Evolutionary conservation across 2,888 invertebrate species (phyloP).

Genomic region (Ferdinandea cuprea): DNA sequence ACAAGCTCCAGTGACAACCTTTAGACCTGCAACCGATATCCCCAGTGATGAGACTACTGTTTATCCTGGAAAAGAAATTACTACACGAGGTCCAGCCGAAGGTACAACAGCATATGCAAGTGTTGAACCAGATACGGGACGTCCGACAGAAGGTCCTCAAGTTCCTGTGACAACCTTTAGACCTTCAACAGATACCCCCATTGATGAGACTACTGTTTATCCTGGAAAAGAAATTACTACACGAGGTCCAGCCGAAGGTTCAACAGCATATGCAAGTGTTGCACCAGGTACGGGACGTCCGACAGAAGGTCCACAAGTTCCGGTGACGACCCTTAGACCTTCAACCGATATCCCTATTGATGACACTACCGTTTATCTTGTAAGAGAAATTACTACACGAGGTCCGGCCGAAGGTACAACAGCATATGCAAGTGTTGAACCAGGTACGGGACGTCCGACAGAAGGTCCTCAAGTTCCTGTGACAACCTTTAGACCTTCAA

Average conservation of each 20-base stretch:
- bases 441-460: background rate
- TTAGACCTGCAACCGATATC: background rate
- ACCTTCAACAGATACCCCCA: background rate
- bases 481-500: background rate
- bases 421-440: background rate
- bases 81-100: background rate
- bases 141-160: background rate
- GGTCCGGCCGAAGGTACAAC: conserved; percentile 9
- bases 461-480: background rate
- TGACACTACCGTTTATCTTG: background rate
- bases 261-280: background rate
- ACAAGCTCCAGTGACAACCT: background rate
- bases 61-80: background rate
- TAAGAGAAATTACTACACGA: background rate
- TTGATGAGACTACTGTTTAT: background rate
- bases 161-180: background rate
- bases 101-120: background rate
- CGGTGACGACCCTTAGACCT: background rate
- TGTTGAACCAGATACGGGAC: too few species aligned
- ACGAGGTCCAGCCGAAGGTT: background rate
- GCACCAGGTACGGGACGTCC: background rate
- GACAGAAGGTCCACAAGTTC: background rate
- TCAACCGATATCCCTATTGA: background rate
- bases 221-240: conserved; percentile 9
- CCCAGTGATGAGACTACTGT: background rate